Conservation (phyloP, 2,888 invertebrate genomes). For the Flexamia atlantica region DNA sequence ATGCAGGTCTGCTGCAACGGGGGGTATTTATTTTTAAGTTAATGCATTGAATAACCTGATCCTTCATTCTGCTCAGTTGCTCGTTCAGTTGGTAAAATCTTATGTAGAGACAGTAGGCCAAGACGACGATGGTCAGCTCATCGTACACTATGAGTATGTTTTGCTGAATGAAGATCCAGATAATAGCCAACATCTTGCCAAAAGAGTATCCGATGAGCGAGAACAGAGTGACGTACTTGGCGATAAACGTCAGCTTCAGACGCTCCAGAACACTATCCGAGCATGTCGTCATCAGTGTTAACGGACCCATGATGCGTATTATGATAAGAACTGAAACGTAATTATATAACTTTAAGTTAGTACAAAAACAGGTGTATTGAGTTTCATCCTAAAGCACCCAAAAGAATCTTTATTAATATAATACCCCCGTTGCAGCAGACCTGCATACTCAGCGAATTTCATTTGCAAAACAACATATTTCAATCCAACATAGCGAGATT, state of each 20-base stretch:
- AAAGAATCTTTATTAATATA: too few relatives aligned
- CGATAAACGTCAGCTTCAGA: slow-evolving; percentile 23
- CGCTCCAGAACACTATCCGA: neutral
- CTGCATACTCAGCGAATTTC: too few relatives aligned
- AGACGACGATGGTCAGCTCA: slow-evolving; percentile 18
- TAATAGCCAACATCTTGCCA: neutral
- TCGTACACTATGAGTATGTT: slow-evolving; percentile 10
- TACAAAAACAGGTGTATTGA: too few relatives aligned
- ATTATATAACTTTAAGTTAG: too few relatives aligned
- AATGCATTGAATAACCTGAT: slow-evolving; percentile 9
- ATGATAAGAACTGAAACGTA: slow-evolving; percentile 22
- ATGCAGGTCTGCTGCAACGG: too few relatives aligned
- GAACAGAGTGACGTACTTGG: slow-evolving; percentile 2
- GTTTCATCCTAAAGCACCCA: too few relatives aligned
- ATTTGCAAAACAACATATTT: too few relatives aligned
- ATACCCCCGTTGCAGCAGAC: too few relatives aligned
- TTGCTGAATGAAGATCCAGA: slow-evolving; percentile 5
- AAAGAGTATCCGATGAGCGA: slow-evolving; percentile 27
- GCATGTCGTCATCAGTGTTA: neutral
- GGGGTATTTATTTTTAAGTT: neutral
- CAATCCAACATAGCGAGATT: too few relatives aligned
- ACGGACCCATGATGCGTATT: neutral
- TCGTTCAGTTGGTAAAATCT: slow-evolving; percentile 27
- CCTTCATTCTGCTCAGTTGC: slow-evolving; percentile 4
- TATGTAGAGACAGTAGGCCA: slow-evolving; percentile 35